Evolutionary conservation across 1,140 invertebrate genomes (phyloP), one percentile per base, ranked within the genome.

Genomic region (Panagrolaimus sp.): DNA sequence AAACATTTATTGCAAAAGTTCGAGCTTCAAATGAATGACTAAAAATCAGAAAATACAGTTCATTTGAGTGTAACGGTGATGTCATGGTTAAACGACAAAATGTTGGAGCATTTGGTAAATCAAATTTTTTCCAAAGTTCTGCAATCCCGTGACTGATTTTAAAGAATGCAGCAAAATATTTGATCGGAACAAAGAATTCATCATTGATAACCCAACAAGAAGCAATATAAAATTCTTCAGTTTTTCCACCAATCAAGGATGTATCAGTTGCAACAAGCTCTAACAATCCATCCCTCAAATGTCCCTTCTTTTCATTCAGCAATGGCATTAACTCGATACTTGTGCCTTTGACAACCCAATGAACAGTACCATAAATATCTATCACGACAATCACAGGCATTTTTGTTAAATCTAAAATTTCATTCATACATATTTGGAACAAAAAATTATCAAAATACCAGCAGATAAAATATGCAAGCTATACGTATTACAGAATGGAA

Each of bases 121-220:
- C 45, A 47, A 76, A 73, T 58, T 73, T 80, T 14, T 43, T 48
- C 64, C 74, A 74, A 48, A 76, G 21, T 28, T 75, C 48, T 7
- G 78, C 48, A 10, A 21, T 14, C 9, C 77, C 62, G 24, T 77
- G 58, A 2, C 45, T 44, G n/a, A 77, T 44, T 24, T 44, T 38
- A 48, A 78, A 81, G 58, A 77, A 72, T 8, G 76, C 78, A 32
- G 75, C 78, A 63, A 77, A 74, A 47, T 74, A 80, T 24, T 52
- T 43, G 10, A 21, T 48, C 4, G 68, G 77, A n/a, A 62, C 75
- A 43, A 78, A 73, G 12, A 74, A 28, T 9, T 77, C 43, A 32
- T 77, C 78, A 63, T 81, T 80, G 15, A 77, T 58, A 15, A 77
- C 78, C 75, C 75, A 77, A 45, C 75, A 77, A 69, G 70, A 81